phyloP scores from a whole-genome alignment of 2,113 vertebrate genomes.

The Rafetus swinhoei region DNA sequence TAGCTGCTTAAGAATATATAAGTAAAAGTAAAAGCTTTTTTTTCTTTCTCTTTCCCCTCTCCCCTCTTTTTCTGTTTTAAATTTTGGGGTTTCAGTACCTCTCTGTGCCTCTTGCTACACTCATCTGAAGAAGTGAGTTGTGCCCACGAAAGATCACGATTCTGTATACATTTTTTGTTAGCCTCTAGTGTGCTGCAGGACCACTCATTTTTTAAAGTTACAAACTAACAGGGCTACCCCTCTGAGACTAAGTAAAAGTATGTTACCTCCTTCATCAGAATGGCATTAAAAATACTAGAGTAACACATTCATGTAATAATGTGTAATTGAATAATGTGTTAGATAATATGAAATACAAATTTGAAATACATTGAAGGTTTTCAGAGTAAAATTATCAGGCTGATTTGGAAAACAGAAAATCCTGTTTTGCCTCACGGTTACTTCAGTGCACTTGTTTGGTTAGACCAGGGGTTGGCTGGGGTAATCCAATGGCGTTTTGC shows the following conservation, averaged over 20 bases:
- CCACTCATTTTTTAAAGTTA: too few relatives aligned
- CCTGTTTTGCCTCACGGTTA: background rate
- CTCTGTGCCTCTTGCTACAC: too few relatives aligned
- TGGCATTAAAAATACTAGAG: background rate
- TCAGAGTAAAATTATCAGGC: background rate
- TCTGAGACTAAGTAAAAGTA: background rate
- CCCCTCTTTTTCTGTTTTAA: too few relatives aligned
- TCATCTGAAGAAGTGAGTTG: too few relatives aligned
- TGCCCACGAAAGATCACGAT: too few relatives aligned
- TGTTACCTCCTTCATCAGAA: background rate
- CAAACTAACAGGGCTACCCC: too few relatives aligned
- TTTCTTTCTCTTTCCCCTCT: too few relatives aligned
- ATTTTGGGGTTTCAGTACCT: too few relatives aligned
- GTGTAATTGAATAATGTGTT: background rate
- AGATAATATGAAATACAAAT: background rate
- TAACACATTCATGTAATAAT: rapidly evolving
- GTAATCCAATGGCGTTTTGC: too few relatives aligned
- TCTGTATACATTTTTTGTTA: too few relatives aligned
- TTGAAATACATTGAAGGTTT: background rate
- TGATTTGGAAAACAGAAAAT: background rate
- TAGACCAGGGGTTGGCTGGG: background rate
- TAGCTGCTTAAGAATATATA: background rate
- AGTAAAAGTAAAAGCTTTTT: too few relatives aligned
- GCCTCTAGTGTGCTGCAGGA: too few relatives aligned
- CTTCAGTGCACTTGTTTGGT: background rate